Conservation (phyloP, 1,140 invertebrate genomes). For the Drosophila eugracilis region DNA sequence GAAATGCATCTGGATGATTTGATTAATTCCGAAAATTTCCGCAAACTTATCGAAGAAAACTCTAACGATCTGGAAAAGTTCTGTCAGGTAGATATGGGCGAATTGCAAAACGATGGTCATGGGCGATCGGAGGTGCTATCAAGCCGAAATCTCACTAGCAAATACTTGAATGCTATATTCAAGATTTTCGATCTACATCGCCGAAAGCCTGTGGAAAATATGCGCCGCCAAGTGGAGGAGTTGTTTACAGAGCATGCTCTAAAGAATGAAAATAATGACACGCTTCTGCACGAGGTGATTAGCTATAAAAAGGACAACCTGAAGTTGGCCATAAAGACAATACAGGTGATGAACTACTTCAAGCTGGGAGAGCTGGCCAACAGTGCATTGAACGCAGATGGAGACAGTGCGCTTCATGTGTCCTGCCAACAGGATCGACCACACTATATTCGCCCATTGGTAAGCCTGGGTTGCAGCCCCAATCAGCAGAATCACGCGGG, state of each 20-base stretch:
- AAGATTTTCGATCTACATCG: conserved; percentile 54
- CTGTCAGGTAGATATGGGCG: conserved; percentile 38
- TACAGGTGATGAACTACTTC: conserved; percentile 68
- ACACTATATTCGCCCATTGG: conserved; percentile 72
- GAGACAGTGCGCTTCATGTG: conserved; percentile 86
- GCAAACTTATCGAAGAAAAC: conserved; percentile 29
- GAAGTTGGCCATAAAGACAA: conserved; percentile 60
- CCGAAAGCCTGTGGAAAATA: background rate
- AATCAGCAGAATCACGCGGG: conserved; percentile 85
- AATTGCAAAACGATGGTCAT: conserved; percentile 39
- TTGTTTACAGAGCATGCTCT: conserved; percentile 61
- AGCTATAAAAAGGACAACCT: conserved; percentile 61
- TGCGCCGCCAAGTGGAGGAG: conserved; percentile 39
- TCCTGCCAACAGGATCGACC: conserved; percentile 85
- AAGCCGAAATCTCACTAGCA: conserved; percentile 7
- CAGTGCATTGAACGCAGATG: conserved; percentile 61
- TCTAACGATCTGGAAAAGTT: conserved; percentile 49
- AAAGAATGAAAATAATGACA: conserved; percentile 67
- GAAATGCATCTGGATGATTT: conserved; percentile 46
- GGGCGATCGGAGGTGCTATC: background rate
- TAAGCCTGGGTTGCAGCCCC: conserved; percentile 85
- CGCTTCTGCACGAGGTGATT: conserved; percentile 74
- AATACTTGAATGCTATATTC: conserved; percentile 57
- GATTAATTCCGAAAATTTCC: conserved; percentile 28
- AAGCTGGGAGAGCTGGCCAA: conserved; percentile 66